phyloP scores from a whole-genome alignment of 2,113 vertebrate species.

The Poecile atricapillus region DNA sequence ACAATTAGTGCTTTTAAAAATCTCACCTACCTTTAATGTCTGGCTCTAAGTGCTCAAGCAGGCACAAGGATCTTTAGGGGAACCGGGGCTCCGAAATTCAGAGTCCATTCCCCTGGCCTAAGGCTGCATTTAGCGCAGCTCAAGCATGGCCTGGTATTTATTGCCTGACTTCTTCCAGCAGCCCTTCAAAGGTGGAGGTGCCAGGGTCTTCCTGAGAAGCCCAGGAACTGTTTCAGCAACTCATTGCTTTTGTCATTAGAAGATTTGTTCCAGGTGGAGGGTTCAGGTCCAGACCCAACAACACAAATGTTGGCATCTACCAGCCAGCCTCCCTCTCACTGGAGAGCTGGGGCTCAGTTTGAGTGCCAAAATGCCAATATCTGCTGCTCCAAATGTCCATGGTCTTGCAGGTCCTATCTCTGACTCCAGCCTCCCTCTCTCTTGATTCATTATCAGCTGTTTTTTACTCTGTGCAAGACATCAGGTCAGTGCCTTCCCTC shows the following conservation, averaged over 20 bases:
- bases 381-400: background rate
- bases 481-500: background rate
- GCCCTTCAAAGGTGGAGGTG: background rate
- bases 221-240: background rate
- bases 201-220: background rate
- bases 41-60: background rate
- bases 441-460: background rate
- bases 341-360: background rate
- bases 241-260: background rate
- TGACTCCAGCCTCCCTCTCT: background rate
- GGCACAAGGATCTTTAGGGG: background rate
- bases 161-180: background rate
- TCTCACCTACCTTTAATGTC: constrained; percentile 50
- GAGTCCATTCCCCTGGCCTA: background rate
- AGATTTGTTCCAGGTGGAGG: background rate
- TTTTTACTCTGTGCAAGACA: background rate
- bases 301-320: background rate
- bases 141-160: background rate
- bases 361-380: background rate
- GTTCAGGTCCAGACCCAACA: background rate
- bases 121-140: background rate
- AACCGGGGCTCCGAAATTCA: background rate
- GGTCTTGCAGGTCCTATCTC: background rate
- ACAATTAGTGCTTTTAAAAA: constrained; percentile 61
- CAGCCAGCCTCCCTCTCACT: background rate